Evolutionary conservation across 2,888 invertebrate genomes (phyloP), one percentile per base, ranked within the genome.

Genomic region (Apamea anceps): DNA sequence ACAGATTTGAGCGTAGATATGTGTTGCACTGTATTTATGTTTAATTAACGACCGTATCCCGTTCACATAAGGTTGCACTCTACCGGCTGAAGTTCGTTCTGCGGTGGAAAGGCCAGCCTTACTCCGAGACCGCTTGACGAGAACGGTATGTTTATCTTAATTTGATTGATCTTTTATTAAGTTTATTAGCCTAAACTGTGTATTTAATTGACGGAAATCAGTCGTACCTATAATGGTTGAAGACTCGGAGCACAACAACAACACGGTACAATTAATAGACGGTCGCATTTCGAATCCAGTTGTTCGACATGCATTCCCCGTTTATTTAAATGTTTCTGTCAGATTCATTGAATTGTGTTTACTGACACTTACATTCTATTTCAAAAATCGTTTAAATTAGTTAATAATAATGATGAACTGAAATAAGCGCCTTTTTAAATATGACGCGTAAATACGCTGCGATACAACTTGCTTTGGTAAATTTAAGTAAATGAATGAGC

Each of bases 341-440:
- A n/a, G 15, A 25, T 21, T 21, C 6, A 48, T 57, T 6, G 1
- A 57, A n/a, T 18, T 76, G 2, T 32, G 18, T 51, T n/a, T n/a
- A n/a, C n/a, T 42, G 18, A 28, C 2, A 28, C 28, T 21, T 6
- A n/a, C 6, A 42, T 51, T 57, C 7, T 25, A 32, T 15, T 13
- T 15, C 1, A 2, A 60, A n/a, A 13, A 10, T 48, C 13, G 15
- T 12, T 66, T 8, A 21, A 28, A 5, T 13, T 21, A 12, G 7
- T 7, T 25, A 72, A 12, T 42, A 25, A 0, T 57, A 48, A 48
- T 48, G 2, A 32, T 28, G n/a, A 18, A 51, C 28, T 13, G 10
- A 28, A 65, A n/a, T 21, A 57, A 77, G n/a, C 57, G 48, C 77
- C 66, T 70, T 28, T 28, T 1, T 51, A 60, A 42, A 60, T 25